These are phyloP conservation scores for Mionectes olivaceus DNA, from an alignment of 2,797 vertebrate species.

Conservation along the genomic window DNA sequence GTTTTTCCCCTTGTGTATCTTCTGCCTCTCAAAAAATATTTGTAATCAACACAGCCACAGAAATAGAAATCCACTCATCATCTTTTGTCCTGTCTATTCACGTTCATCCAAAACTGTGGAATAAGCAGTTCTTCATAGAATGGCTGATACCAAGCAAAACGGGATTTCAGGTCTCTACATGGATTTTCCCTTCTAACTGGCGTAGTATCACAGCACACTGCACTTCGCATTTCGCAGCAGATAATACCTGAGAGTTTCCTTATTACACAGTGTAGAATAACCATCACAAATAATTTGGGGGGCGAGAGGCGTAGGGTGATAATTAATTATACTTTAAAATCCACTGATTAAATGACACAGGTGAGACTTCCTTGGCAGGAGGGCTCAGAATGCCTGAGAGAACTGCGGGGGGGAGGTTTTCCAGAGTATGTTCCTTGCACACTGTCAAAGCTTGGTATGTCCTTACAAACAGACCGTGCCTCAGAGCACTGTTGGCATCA, in stretches of 20 bases:
- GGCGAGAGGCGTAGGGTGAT: background rate
- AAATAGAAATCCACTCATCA: background rate
- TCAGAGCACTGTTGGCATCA: background rate
- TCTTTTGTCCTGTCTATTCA: background rate
- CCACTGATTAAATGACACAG: background rate
- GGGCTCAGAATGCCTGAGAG: background rate
- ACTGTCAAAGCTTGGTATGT: background rate
- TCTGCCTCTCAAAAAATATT: slow-evolving; percentile 9
- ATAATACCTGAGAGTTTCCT: slow-evolving; percentile 41
- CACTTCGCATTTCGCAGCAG: slow-evolving; percentile 47
- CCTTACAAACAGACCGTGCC: background rate
- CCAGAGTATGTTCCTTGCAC: background rate
- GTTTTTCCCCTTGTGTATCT: slow-evolving; percentile 46
- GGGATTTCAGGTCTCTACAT: slow-evolving; percentile 47
- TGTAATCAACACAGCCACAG: background rate
- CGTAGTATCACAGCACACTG: slow-evolving; percentile 15
- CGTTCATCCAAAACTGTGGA: background rate
- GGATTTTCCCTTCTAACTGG: slow-evolving; percentile 52
- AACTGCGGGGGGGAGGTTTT: background rate
- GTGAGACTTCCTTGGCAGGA: background rate
- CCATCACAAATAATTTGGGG: slow-evolving; percentile 42
- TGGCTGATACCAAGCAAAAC: slow-evolving; percentile 16
- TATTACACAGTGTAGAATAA: slow-evolving; percentile 19
- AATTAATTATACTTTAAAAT: slow-evolving; percentile 25
- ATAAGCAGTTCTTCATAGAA: background rate